Base-by-base conservation (phyloP, 2,888 invertebrate genomes). In the Vanessa cardui region DNA sequence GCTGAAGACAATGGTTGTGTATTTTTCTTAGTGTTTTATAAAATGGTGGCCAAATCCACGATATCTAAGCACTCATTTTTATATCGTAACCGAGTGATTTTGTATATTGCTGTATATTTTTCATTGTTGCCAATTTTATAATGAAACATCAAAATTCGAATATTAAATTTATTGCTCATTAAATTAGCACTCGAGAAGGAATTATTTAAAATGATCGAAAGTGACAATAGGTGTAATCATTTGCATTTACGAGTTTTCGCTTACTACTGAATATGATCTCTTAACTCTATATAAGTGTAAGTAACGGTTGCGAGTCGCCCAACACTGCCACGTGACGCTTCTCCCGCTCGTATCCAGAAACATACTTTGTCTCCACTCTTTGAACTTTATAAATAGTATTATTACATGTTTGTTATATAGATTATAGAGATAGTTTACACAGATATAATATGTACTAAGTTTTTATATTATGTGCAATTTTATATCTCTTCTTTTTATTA, bases 51-150 rank as follows among this genome's bases (percentile, higher is more conserved):
- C 72, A 72, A 73, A 72, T 50, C 56, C 69, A 52, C 50, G 21
- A 31, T 45, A 20, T 21, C 52, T 49, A 39, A 65, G 49, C 68
- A 64, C 65, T 56, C 68, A 62, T 62, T 56, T 12, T 39, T 56
- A 45, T 54, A 62, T 65, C 50, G n/a, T 31, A 66, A 74, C 66
- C 58, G 74, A 70, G 71, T 76, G 72, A 73, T 77, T 77, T 80
- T 80, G 72, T 80, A 79, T 69, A 76, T 78, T 81, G 82, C 82
- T 79, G 77, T 79, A 84, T 87, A 84, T 86, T 85, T 56, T 56
- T 85, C 76, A 88, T 85, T 89, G 90, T 91, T 90, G 91, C 89
- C 89, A 91, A 90, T 71, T 73, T 69, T 73, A 66, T 72, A 71
- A 83, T 83, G 78, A 81, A 72, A 66, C 65, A 66, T 65, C 73